Conservation (phyloP, 2,888 invertebrate species). For the Papilio gigon region DNA sequence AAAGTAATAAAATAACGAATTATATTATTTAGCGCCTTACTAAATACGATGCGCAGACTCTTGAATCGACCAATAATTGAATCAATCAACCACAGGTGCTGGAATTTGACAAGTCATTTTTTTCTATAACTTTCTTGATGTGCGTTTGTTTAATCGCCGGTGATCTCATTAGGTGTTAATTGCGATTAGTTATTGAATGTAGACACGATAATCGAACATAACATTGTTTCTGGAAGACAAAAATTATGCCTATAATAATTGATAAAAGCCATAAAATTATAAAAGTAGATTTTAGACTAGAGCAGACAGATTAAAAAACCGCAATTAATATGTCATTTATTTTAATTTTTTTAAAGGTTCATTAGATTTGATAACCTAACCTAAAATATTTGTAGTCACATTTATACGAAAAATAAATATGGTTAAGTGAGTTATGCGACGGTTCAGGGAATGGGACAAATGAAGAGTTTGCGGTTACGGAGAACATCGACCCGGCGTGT, state of each 20-base stretch:
- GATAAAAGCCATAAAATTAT: too few relatives aligned
- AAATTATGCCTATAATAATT: too few relatives aligned
- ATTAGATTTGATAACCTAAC: background rate
- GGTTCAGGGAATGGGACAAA: conserved; percentile 49
- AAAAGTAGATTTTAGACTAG: background rate
- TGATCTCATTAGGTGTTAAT: conserved; percentile 23
- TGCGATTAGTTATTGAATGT: conserved; percentile 1
- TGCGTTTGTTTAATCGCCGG: conserved; percentile 11
- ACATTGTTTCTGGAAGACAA: background rate
- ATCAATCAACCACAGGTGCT: background rate
- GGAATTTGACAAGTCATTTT: conserved; percentile 2
- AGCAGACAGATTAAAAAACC: background rate
- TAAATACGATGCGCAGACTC: background rate
- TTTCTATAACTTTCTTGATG: conserved; percentile 6
- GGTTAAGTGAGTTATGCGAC: conserved; percentile 48
- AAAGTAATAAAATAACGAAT: too few relatives aligned
- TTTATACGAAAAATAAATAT: conserved; percentile 51
- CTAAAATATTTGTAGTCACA: background rate
- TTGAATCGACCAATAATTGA: background rate
- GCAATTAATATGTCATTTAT: too few relatives aligned
- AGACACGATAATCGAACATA: conserved; percentile 5
- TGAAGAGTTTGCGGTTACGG: conserved; percentile 56
- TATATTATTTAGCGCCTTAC: background rate
- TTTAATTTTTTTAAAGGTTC: too few relatives aligned
- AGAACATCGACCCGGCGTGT: conserved; percentile 59